Percentiles rank a stretch among this genome's conserved stretches.
phyloP scores from a whole-genome alignment of 2,888 invertebrate genomes.

The Therioaphis trifolii region DNA sequence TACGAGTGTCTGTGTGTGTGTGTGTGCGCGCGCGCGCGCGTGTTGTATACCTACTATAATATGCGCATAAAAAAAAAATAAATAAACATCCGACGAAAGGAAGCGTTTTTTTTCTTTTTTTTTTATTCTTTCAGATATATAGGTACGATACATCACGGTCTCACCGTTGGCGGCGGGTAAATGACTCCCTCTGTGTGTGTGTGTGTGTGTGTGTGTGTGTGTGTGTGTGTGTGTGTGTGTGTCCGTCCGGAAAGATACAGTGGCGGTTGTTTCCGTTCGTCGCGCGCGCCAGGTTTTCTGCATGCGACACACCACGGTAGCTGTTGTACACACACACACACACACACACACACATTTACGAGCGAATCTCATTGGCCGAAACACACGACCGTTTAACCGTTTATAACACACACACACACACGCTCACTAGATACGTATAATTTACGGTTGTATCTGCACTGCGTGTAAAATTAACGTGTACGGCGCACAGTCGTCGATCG shows the following conservation, averaged over 20 bases:
- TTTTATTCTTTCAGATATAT: not conserved
- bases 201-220: not conserved
- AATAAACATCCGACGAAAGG: not conserved
- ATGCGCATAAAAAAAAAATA: not conserved
- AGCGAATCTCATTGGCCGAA: not conserved
- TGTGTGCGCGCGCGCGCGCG: too few species aligned
- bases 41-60: too few species aligned
- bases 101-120: not conserved
- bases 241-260: not conserved
- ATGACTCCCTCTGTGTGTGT: not conserved
- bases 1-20: too few species aligned
- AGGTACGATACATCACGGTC: not conserved
- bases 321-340: too few species aligned
- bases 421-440: not conserved
- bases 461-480: not conserved
- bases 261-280: not conserved
- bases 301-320: not conserved
- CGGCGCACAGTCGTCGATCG: not conserved
- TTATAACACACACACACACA: not conserved
- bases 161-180: not conserved
- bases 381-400: not conserved
- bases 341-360: too few species aligned
- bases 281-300: not conserved
- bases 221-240: not conserved
- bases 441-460: not conserved